Evolutionary conservation across 2,797 vertebrate genomes (phyloP), one percentile per base, ranked within the genome.

Genomic region (Hybognathus amarus): DNA sequence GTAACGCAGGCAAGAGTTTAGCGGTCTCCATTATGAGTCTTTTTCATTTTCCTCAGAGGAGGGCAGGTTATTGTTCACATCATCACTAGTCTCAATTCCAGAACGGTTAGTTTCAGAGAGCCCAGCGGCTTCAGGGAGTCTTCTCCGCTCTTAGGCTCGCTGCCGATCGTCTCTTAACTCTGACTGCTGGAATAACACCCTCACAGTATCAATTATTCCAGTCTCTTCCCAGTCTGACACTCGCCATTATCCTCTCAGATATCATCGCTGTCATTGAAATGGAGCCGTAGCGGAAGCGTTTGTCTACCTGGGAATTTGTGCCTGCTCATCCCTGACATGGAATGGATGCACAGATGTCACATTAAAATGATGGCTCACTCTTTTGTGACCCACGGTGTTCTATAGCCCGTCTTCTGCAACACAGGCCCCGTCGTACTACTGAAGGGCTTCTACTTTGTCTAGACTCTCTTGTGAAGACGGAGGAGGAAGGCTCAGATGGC

Each of bases 221-320:
- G 82, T 76, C 85, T 86, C 77, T 86, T 86, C 85, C 85, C 77
- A 77, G 81, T 80, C 82, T 86, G 85, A 83, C 85, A 86, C 71
- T 86, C 66, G 71, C 77, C 82, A 77, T 76, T 79, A 83, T 83
- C 77, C 85, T 75, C 82, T 80, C 85, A 54, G 82, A 86, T 86
- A 83, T 76, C 77, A 80, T 86, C 64, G 45, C 81, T 80, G 85
- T 80, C 85, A 80, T 61, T 83, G 82, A 86, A 80, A 77, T 36
- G 30, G 80, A 86, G 85, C 68, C 80, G 38, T 17, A n/a, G 69
- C 85, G 40, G 85, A 83, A 77, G 71, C 45, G 81, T 79, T 82
- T 79, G 45, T 75, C 81, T 83, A 86, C 85, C 81, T 86, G 81
- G 83, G 82, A 83, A 83, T 83, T 83, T 83, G 77, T 64, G 66